Evolutionary conservation across 2,113 vertebrate species (phyloP), one percentile per base, ranked within the genome.

Genomic region (Pavo muticus): DNA sequence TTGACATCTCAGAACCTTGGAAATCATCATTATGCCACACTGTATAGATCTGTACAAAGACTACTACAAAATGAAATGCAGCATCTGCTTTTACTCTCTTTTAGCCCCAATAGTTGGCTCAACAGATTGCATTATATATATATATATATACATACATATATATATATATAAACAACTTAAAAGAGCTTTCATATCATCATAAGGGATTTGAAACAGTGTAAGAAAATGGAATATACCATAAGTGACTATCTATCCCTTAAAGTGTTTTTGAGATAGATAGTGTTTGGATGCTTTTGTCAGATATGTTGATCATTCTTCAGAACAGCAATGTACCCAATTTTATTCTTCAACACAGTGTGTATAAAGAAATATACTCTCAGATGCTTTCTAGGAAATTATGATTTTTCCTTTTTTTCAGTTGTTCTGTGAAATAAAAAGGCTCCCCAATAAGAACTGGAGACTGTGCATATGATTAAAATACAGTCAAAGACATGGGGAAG

Each of bases 331-430:
- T 24, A n/a, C 57, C 44, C 45, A 82, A 81, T 94, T 87, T 68
- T 59, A 17, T 92, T 88, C 52, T 96, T 84, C 84, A 64, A 94
- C 84, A 75, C 61, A 71, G 35, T 75, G 70, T 88, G 27, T 88
- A 68, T 68, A 80, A 87, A 92, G 82, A 91, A 91, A 68, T 47
- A 8, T 59, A 60, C 29, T 90, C 42, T 57, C 44, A 48, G 65
- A 68, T 52, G n/a, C 44, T 67, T 92, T 74, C 84, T 29, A 82
- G 52, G 44, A 88, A 80, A 72, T 88, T 40, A 30, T 79, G 84
- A 76, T 76, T 93, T 96, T 91, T 93, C 37, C 44, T 81, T 91
- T 81, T 30, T 30, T 74, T 88, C 74, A 37, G 61, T 78, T 77
- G 27, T 52, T 17, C 29, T 64, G 35, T 59, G 39, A 39, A 81